phyloP scores from a whole-genome alignment of 2,113 vertebrate species.

The Prolemur simus region DNA sequence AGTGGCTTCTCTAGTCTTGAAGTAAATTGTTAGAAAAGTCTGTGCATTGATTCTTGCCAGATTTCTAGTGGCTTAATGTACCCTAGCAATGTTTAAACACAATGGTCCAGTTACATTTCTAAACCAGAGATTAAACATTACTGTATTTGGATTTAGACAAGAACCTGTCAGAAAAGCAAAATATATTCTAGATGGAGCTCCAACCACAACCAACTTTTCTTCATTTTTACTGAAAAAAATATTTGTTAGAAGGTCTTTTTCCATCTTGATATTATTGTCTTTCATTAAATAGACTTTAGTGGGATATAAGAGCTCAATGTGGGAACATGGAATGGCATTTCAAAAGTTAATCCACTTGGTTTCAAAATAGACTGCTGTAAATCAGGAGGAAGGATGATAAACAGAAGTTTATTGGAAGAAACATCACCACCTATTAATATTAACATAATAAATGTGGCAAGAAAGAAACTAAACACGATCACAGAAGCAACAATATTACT shows the following conservation, averaged over 20 bases:
- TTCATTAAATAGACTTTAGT: background rate
- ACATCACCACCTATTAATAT: background rate
- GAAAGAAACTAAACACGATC: background rate
- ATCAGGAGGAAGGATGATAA: background rate
- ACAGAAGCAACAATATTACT: background rate
- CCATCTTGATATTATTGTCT: background rate
- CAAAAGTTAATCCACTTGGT: background rate
- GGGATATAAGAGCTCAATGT: background rate
- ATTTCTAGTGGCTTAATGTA: background rate
- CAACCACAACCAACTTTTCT: background rate
- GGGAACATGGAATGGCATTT: background rate
- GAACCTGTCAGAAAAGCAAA: background rate
- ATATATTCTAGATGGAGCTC: background rate
- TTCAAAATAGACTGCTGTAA: background rate
- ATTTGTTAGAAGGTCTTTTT: background rate
- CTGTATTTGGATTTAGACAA: background rate
- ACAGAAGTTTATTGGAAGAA: background rate
- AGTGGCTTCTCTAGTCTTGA: background rate
- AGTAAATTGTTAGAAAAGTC: background rate
- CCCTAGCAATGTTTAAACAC: background rate
- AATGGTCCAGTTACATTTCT: background rate
- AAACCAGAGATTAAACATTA: background rate
- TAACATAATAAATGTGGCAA: background rate
- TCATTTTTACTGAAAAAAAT: background rate
- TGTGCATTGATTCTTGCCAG: background rate